Base-by-base conservation (phyloP, 2,888 invertebrate species). In the Lissocephala sabroskyi region DNA sequence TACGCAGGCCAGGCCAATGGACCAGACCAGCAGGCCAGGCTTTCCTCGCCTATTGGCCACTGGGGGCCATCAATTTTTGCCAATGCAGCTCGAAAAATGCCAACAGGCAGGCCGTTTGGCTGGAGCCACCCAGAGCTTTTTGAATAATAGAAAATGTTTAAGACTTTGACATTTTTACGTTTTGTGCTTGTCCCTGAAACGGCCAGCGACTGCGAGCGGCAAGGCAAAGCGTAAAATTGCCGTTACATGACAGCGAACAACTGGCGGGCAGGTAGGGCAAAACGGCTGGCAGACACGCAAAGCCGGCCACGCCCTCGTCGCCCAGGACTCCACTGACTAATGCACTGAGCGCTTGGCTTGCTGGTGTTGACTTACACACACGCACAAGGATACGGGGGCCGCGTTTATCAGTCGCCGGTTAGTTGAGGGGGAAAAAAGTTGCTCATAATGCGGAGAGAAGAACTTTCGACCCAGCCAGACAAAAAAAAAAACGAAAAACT, bases 241-340 rank as follows among this genome's bases (percentile, higher is more conserved):
- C 71, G 67, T 70, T 66, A 70, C 68, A 70, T 70, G 68, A 70
- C 68, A 70, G 68, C 65, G 74, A 62, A 70, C 74, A 70, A 64
- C 68, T 66, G 53, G 19, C 45, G 49, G 9, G 56, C 64, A 74
- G 68, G 74, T 70, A 74, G 59, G 65, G 66, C 59, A 74, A 70
- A 70, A 70, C 62, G 74, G 57, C 62, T 52, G 42, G 52, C 62
- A 43, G 66, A 60, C 68, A 70, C 68, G 68, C 68, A 70, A 66
- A 56, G 33, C 50, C 33, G 6, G 6, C 6, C 4, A 32, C 36
- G 17, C 40, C 10, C 40, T 14, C 46, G 43, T 42, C 55, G 57
- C 71, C 64, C 70, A 73, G 11, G 13, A 13, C 4, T 35, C 3
- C 35, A n/a, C 17, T 35, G 62, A 59, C 65, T 62, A 74, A 66